These are phyloP conservation scores for Microplitis demolitor DNA, from an alignment of 1,140 invertebrate genomes.

Conservation along the genomic window DNA sequence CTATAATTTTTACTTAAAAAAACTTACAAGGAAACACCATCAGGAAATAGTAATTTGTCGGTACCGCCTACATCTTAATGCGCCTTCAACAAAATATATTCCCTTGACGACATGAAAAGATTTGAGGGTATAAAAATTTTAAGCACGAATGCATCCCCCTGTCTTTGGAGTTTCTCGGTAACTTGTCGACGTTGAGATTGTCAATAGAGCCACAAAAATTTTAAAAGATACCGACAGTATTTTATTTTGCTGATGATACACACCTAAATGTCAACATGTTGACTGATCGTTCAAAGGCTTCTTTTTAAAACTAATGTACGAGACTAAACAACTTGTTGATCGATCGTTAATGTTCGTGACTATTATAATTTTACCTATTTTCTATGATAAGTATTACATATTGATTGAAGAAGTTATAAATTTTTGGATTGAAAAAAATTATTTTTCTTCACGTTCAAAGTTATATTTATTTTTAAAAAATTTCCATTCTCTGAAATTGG, in stretches of 20 bases:
- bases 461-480: too few relatives aligned
- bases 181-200: neutral
- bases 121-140: neutral
- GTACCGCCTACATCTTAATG: neutral
- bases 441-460: too few relatives aligned
- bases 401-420: conserved; percentile 54
- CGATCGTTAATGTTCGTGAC: conserved; percentile 25
- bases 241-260: neutral
- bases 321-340: conserved; percentile 8
- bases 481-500: too few relatives aligned
- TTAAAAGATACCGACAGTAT: neutral
- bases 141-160: neutral
- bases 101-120: neutral
- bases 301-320: conserved; percentile 4
- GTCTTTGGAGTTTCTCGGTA: neutral
- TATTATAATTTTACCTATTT: neutral
- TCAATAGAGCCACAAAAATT: neutral
- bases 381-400: conserved; percentile 41
- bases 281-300: conserved; percentile 43
- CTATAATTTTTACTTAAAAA: neutral
- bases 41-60: neutral
- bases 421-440: conserved; percentile 14
- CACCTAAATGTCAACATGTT: conserved; percentile 43
- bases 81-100: neutral
- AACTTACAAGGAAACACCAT: neutral